Conservation (phyloP, 2,888 invertebrate genomes). For the Caenorhabditis afra region DNA sequence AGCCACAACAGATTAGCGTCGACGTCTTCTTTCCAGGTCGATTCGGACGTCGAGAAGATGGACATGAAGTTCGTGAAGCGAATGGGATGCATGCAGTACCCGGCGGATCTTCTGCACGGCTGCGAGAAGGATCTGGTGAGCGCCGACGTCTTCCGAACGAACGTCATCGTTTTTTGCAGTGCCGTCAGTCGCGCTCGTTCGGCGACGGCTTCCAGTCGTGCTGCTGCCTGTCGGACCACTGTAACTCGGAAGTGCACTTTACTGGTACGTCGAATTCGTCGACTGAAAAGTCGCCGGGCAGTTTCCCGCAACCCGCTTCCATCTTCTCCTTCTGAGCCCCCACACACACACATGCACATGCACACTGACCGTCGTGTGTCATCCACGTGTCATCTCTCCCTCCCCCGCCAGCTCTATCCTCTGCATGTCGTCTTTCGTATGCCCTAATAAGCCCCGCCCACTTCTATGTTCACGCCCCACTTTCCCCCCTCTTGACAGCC, state of each 20-base stretch:
- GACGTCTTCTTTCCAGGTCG: slow-evolving; percentile 12
- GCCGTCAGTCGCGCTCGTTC: neutral
- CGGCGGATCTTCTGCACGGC: slow-evolving; percentile 3
- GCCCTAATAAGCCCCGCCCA: no score
- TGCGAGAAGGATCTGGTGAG: neutral
- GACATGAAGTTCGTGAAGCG: neutral
- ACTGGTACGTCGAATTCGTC: neutral
- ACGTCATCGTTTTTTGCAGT: slow-evolving; percentile 7
- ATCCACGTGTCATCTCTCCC: no score
- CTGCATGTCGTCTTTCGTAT: no score
- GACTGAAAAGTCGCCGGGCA: slow-evolving; percentile 6
- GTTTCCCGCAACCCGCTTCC: neutral
- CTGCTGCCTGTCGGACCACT: slow-evolving; percentile 72
- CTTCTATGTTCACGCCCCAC: no score
- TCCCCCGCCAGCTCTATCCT: no score
- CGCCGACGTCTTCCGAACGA: neutral
- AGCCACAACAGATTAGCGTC: neutral
- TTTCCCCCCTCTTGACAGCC: no score
- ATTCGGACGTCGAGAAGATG: slow-evolving; percentile 2
- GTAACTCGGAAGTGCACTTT: slow-evolving; percentile 54
- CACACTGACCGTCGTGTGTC: no score
- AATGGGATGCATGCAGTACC: slow-evolving; percentile 35
- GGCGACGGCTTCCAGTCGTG: slow-evolving; percentile 42
- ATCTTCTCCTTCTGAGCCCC: no score
- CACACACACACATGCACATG: no score